phyloP scores from a whole-genome alignment of 2,888 invertebrate species.

The Punctoribates punctum region DNA sequence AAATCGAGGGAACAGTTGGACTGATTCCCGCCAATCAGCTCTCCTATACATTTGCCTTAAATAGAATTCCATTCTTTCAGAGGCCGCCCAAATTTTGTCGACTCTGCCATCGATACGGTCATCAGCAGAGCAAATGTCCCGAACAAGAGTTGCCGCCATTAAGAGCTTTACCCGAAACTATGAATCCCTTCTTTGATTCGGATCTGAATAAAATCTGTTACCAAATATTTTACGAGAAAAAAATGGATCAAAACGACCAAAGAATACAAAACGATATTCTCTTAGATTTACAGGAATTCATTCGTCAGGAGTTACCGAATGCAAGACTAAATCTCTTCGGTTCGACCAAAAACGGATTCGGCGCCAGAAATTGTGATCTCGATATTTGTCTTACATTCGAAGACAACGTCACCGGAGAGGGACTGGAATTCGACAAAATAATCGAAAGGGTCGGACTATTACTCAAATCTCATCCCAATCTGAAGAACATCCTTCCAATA shows the following conservation, averaged over 20 bases:
- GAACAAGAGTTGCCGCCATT: conserved; percentile 56
- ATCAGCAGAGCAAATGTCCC: conserved; percentile 56
- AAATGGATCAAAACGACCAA: conserved; percentile 49
- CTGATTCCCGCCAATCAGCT: not conserved
- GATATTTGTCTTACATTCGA: conserved; percentile 61
- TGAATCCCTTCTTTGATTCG: conserved; percentile 50
- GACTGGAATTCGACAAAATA: conserved; percentile 52
- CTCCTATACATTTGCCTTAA: conserved; percentile 5
- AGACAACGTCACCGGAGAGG: conserved; percentile 53
- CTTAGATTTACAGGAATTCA: conserved; percentile 52
- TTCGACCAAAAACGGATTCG: conserved; percentile 62
- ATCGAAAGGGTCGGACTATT: conserved; percentile 55
- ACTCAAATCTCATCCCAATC: conserved; percentile 52
- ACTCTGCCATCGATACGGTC: conserved; percentile 57
- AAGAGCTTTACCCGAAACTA: conserved; percentile 52
- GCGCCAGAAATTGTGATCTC: conserved; percentile 59
- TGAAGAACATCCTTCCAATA: conserved; percentile 57
- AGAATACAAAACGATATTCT: conserved; percentile 51
- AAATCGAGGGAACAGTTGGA: not conserved
- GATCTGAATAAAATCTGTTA: conserved; percentile 52
- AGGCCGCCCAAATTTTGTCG: conserved; percentile 45
- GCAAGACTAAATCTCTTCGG: conserved; percentile 59
- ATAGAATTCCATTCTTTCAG: conserved; percentile 39
- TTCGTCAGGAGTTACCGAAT: conserved; percentile 51
- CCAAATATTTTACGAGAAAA: conserved; percentile 50